These are phyloP conservation scores for Cordilura impudica DNA, from an alignment of 2,888 invertebrate species.

Conservation along the genomic window DNA sequence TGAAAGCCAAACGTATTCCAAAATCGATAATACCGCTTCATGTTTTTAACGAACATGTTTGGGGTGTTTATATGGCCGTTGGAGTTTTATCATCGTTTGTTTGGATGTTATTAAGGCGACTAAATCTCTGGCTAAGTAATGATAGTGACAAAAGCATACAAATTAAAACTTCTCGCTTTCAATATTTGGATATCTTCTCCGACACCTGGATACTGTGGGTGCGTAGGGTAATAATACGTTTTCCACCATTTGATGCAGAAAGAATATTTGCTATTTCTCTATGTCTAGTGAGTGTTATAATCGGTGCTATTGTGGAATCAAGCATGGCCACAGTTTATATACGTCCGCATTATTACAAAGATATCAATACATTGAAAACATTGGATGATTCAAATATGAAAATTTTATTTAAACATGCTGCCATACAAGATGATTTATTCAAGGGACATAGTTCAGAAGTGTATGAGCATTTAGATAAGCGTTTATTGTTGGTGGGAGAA, in stretches of 20 bases:
- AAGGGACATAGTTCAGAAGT: conserved; percentile 71
- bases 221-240: conserved; percentile 71
- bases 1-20: conserved; percentile 76
- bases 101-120: conserved; percentile 70
- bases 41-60: conserved; percentile 73
- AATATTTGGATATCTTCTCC: conserved; percentile 68
- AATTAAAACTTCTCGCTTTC: background rate
- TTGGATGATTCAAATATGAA: conserved; percentile 71
- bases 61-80: conserved; percentile 73
- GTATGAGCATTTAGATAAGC: conserved; percentile 71
- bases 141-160: background rate
- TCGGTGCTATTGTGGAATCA: conserved; percentile 77
- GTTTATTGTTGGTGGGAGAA: conserved; percentile 70
- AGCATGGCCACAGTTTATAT: conserved; percentile 77
- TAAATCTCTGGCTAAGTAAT: conserved; percentile 65
- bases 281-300: conserved; percentile 76
- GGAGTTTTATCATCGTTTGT: conserved; percentile 68
- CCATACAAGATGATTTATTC: conserved; percentile 77
- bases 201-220: conserved; percentile 76
- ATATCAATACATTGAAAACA: conserved; percentile 75
- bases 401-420: conserved; percentile 76
- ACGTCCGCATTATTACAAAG: conserved; percentile 75
- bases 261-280: conserved; percentile 75
- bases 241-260: conserved; percentile 75
- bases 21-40: conserved; percentile 76